Conservation (phyloP, 2,888 invertebrate species). For the Julus scandinavius region DNA sequence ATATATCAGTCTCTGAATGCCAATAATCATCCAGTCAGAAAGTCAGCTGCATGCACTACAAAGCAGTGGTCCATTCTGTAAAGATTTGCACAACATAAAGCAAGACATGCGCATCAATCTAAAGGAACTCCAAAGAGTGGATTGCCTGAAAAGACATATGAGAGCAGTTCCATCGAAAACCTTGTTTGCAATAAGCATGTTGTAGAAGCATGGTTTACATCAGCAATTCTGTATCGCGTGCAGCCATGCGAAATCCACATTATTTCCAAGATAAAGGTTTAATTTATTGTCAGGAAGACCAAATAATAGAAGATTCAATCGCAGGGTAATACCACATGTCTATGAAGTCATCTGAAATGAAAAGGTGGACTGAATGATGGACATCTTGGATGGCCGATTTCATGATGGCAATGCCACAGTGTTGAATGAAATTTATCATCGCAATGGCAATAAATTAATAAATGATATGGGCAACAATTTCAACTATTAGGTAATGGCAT, state of each 20-base stretch:
- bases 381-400: not conserved
- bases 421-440: not conserved
- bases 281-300: conserved; percentile 10
- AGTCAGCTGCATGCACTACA: conserved; percentile 12
- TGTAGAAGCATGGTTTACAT: conserved; percentile 6
- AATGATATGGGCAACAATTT: conserved; percentile 7
- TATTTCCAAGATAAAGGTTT: conserved; percentile 28
- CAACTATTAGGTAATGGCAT: not conserved
- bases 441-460: not conserved
- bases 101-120: conserved; percentile 26
- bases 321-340: not conserved
- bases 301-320: conserved; percentile 9
- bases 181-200: conserved; percentile 33
- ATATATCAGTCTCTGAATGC: conserved; percentile 17
- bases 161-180: not conserved
- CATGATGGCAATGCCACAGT: not conserved
- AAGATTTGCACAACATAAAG: conserved; percentile 33
- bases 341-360: not conserved
- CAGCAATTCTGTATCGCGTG: not conserved
- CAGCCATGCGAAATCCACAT: not conserved
- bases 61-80: conserved; percentile 15
- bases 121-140: not conserved
- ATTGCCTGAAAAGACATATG: not conserved
- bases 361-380: not conserved
- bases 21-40: conserved; percentile 33